A percentile compares a stretch with the other conserved stretches of the same genome.
These are phyloP conservation scores for Hofmannophila pseudospretella DNA, from an alignment of 2,888 invertebrate genomes.

Conservation along the genomic window DNA sequence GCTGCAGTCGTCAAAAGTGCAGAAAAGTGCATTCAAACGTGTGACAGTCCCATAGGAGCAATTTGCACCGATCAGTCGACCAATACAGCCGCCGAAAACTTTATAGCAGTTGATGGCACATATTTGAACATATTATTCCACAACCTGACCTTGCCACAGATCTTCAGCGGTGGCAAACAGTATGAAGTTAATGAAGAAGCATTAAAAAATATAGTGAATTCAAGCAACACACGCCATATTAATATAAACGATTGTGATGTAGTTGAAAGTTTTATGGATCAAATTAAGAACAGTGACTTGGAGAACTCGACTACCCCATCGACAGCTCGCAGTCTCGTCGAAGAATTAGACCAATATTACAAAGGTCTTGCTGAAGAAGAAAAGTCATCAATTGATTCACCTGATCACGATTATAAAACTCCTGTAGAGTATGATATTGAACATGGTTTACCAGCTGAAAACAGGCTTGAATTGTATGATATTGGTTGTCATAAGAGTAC, in stretches of 20 bases:
- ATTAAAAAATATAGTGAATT: slow-evolving; percentile 51
- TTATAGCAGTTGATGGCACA: slow-evolving; percentile 58
- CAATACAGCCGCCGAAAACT: slow-evolving; percentile 48
- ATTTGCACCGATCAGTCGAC: slow-evolving; percentile 25
- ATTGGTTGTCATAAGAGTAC: slow-evolving; percentile 10
- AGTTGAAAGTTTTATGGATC: slow-evolving; percentile 49
- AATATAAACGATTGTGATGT: slow-evolving; percentile 33
- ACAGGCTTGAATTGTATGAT: neutral
- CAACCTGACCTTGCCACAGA: slow-evolving; percentile 54
- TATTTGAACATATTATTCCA: slow-evolving; percentile 66
- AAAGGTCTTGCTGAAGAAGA: slow-evolving; percentile 43
- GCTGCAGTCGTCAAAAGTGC: slow-evolving; percentile 25
- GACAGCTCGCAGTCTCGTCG: slow-evolving; percentile 64
- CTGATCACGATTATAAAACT: slow-evolving; percentile 15
- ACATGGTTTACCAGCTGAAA: neutral
- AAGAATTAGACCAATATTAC: slow-evolving; percentile 65
- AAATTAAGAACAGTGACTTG: slow-evolving; percentile 44
- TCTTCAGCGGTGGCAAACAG: slow-evolving; percentile 60
- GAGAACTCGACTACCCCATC: slow-evolving; percentile 51
- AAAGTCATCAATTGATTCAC: slow-evolving; percentile 19
- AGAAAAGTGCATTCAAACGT: slow-evolving; percentile 62
- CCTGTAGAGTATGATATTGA: neutral
- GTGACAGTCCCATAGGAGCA: slow-evolving; percentile 31
- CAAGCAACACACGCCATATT: slow-evolving; percentile 34
- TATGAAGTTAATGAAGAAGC: slow-evolving; percentile 70